Percentiles rank a stretch among this genome's conserved stretches.
Conservation (phyloP, 2,113 vertebrate genomes). For the Stigmatopora nigra region DNA sequence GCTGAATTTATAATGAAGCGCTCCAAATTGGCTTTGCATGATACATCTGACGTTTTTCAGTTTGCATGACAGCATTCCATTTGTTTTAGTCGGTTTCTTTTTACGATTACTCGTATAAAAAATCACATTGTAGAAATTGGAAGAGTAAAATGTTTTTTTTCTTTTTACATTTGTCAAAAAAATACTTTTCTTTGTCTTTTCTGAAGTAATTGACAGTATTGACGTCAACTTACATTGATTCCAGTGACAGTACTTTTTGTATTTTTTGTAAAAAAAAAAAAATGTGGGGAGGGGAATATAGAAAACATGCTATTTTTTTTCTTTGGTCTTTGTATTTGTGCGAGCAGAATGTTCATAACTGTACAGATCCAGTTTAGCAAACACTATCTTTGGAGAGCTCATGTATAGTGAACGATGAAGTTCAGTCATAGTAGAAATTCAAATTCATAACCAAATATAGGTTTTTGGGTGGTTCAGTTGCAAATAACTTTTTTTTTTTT, state of each 20-base stretch:
- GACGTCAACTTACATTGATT: slow-evolving; percentile 41
- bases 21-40: slow-evolving; percentile 50
- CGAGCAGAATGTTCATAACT: slow-evolving; percentile 39
- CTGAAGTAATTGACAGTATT: slow-evolving; percentile 34
- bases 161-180: slow-evolving; percentile 44
- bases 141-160: slow-evolving; percentile 50
- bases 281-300: slow-evolving; percentile 3
- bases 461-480: slow-evolving; percentile 57
- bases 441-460: slow-evolving; percentile 42
- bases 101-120: not conserved
- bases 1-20: slow-evolving; percentile 48
- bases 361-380: slow-evolving; percentile 41
- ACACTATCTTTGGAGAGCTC: slow-evolving; percentile 24
- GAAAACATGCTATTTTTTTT: slow-evolving; percentile 40
- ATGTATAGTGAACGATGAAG: slow-evolving; percentile 33
- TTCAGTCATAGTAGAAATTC: slow-evolving; percentile 44
- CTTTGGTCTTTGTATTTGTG: slow-evolving; percentile 43
- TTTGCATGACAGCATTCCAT: slow-evolving; percentile 57
- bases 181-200: slow-evolving; percentile 46
- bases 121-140: slow-evolving; percentile 61
- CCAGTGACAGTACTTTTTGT: slow-evolving; percentile 59
- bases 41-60: slow-evolving; percentile 41
- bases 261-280: slow-evolving; percentile 62
- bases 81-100: slow-evolving; percentile 1
- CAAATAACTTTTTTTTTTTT: slow-evolving; percentile 69